These are phyloP conservation scores for Phyllotis vaccarum DNA, from an alignment of 2,797 vertebrate species.

Conservation along the genomic window DNA sequence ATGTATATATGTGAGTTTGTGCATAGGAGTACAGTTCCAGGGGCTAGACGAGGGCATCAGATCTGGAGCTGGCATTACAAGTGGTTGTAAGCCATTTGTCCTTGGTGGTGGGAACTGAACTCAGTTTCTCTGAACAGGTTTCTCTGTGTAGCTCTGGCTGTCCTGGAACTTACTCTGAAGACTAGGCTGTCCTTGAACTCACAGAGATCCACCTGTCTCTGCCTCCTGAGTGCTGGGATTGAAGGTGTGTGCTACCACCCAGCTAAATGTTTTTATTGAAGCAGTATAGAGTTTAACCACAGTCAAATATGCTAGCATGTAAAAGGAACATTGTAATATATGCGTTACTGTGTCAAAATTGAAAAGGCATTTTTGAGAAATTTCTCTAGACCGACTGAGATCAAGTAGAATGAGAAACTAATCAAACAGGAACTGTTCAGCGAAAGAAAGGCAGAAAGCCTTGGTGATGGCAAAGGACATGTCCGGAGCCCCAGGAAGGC, in stretches of 20 bases:
- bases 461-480: background rate
- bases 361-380: background rate
- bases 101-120: background rate
- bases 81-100: background rate
- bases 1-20: background rate
- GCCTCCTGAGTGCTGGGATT: background rate
- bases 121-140: background rate
- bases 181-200: background rate
- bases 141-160: background rate
- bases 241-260: background rate
- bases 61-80: background rate
- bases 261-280: background rate
- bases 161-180: background rate
- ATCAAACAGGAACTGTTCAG: conserved; percentile 12
- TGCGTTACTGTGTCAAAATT: conserved; percentile 2
- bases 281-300: background rate
- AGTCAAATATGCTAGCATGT: background rate
- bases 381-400: conserved; percentile 28
- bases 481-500: conserved; percentile 22
- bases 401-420: background rate
- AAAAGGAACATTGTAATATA: background rate
- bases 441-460: conserved; percentile 32
- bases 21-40: background rate
- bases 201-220: background rate
- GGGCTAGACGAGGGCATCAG: background rate